Evolutionary conservation across 2,888 invertebrate genomes (phyloP), one percentile per base, ranked within the genome.

Genomic region (Drosophila longiperda): DNA sequence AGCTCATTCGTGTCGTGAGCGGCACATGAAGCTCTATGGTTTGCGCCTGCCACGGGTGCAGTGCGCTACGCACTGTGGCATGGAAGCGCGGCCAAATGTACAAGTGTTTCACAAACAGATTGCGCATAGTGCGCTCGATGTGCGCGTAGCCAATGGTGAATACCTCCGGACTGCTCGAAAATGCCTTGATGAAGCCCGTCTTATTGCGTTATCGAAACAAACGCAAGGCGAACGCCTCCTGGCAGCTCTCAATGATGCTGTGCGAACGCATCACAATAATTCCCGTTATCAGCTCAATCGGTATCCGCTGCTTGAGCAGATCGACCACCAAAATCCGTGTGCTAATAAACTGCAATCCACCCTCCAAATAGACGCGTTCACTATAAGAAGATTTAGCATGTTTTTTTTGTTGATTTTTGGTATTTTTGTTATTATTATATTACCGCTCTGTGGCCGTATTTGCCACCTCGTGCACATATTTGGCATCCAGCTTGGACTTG

Each of bases 301-400:
- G 99, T 42, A 99, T 95, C 76, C 98, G 95, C 70, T 97, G 96
- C 92, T 98, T 98, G 61, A 99, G 94, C 80, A 99, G 94, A 94
- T 99, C 99, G 8, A 99, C 98, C 5, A 99, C 98, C 66, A 99
- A 94, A 83, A 99, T 98, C 70, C 99, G 95, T 11, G 99, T 97
- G 4, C 98, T 97, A 40, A 99, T 96, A 93, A 99, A 99, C 90
- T 98, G 95, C 61, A 99, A 95, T 4, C 99, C 99, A 60, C 99
- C 99, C 83, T 97, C 96, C 75, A 98, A 93, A 93, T 99, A 99
- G 48, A 97, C 94, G 62, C 95, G 95, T 92, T 96, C 96, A 82
- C 97, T 97, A 90, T n/a, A 91, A n/a, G 1, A 26, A 59, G 3
- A 7, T 2, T 5, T 17, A 12, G 1, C 12, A 1, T 29, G 29